Evolutionary conservation across 2,113 vertebrate species (phyloP), one percentile per base, ranked within the genome.

Genomic region (Rhabdornis inornatus): DNA sequence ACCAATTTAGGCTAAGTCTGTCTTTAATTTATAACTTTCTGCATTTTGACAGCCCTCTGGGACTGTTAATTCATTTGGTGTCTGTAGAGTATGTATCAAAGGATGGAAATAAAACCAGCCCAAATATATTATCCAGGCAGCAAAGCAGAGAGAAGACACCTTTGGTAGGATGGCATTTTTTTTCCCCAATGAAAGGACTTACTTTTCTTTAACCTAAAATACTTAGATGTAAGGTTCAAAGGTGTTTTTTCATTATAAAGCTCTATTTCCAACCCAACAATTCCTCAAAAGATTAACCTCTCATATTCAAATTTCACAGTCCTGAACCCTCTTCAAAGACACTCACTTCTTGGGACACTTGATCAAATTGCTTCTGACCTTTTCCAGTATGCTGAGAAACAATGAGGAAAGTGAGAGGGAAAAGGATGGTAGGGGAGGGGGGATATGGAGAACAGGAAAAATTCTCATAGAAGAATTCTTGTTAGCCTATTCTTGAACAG

Each of bases 281-380:
- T 82, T 89, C 72, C 42, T 90, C 80, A 89, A 90, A 92, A 78
- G 78, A 96, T 76, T 89, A 89, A 81, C 52, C 39, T 92, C 82
- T 91, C 84, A 85, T 88, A 92, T 85, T 84, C 53, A 95, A 90
- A 94, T 95, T 93, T 88, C 22, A 8, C 37, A 82, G 39, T 40
- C 61, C 81, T 52, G 78, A 33, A 72, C n/a, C 64, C n/a, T 79
- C 69, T 84, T 92, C 76, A 96, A 96, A 97, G 88, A 68, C 37
- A 25, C 24, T 74, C 0, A 0, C 84, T 93, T 88, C 93, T 74
- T 86, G 81, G 42, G 80, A 96, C n/a, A 24, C 89, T 68, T 86
- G 83, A 89, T 92, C 57, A 87, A 93, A 96, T 84, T 82, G 83
- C 45, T 90, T 93, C 86, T 94, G 92, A 93, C 88, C 89, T 95